A percentile compares a stretch with the other conserved stretches of the same genome.
Evolutionary conservation across 2,113 vertebrate species (phyloP).

Genomic region (Lophotis ruficrista): DNA sequence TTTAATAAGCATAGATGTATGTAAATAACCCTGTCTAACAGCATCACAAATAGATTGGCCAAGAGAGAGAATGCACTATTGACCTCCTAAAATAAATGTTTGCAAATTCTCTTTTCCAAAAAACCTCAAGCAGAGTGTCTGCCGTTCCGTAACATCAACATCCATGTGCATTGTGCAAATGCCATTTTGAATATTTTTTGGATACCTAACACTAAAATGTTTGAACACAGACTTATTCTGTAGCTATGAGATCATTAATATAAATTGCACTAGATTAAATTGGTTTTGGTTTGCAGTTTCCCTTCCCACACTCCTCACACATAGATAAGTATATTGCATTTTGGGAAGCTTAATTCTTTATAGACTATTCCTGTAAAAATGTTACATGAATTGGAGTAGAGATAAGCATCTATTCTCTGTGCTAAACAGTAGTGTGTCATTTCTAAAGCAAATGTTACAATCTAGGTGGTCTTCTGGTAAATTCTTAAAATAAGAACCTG

Average conservation of each 20-base stretch:
- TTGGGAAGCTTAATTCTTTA: slow-evolving; percentile 54
- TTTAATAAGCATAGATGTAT: neutral
- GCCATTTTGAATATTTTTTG: slow-evolving; percentile 30
- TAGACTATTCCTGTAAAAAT: slow-evolving; percentile 51
- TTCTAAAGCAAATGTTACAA: slow-evolving; percentile 59
- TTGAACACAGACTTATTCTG: slow-evolving; percentile 44
- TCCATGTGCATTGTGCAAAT: slow-evolving; percentile 37
- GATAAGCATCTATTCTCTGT: slow-evolving; percentile 45
- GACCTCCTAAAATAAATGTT: slow-evolving; percentile 75
- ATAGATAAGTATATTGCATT: slow-evolving; percentile 36
- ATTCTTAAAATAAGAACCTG: neutral
- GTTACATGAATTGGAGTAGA: slow-evolving; percentile 9
- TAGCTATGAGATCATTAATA: slow-evolving; percentile 56
- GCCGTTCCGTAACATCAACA: slow-evolving; percentile 55
- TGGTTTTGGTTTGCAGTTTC: slow-evolving; percentile 1
- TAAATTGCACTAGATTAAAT: slow-evolving; percentile 44
- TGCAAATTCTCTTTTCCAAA: slow-evolving; percentile 69
- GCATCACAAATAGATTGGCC: slow-evolving; percentile 30
- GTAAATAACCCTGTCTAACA: neutral
- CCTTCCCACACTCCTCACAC: neutral
- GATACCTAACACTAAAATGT: slow-evolving; percentile 10
- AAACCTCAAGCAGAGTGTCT: slow-evolving; percentile 16
- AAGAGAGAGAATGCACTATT: slow-evolving; percentile 32
- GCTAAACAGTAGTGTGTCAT: slow-evolving; percentile 16
- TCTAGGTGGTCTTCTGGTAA: slow-evolving; percentile 20